These are phyloP conservation scores for Epicampocera succincta DNA, from an alignment of 2,888 invertebrate species.

Conservation along the genomic window DNA sequence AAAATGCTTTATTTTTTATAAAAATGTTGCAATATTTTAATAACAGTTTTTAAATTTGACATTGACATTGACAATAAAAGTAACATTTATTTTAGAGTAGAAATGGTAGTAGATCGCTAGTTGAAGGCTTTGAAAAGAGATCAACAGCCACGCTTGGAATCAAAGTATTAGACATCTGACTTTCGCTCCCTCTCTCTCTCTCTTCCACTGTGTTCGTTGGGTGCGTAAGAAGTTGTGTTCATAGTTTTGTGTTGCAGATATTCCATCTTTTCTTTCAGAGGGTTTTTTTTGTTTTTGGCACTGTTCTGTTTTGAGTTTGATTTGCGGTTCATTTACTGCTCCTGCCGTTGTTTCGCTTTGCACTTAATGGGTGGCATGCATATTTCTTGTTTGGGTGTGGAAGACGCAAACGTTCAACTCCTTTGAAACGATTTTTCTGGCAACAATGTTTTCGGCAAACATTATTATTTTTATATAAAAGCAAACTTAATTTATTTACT, in stretches of 20 bases:
- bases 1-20: too few relatives aligned
- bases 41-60: too few relatives aligned
- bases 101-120: too few relatives aligned
- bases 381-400: neutral
- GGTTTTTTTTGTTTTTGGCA: conserved; percentile 37
- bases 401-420: too few relatives aligned
- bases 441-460: conserved; percentile 47
- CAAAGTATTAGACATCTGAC: too few relatives aligned
- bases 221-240: neutral
- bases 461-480: conserved; percentile 38
- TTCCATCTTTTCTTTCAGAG: conserved; percentile 42
- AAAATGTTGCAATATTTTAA: too few relatives aligned
- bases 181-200: too few relatives aligned
- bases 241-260: conserved; percentile 17
- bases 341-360: conserved; percentile 42
- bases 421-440: neutral
- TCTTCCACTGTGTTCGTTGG: too few relatives aligned
- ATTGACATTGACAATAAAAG: too few relatives aligned
- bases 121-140: too few relatives aligned
- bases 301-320: conserved; percentile 30
- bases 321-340: conserved; percentile 53
- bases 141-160: too few relatives aligned
- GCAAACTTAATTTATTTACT: conserved; percentile 31
- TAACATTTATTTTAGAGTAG: too few relatives aligned
- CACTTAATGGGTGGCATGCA: conserved; percentile 23